phyloP scores from a whole-genome alignment of 2,113 vertebrate genomes.

The Cavia aperea region DNA sequence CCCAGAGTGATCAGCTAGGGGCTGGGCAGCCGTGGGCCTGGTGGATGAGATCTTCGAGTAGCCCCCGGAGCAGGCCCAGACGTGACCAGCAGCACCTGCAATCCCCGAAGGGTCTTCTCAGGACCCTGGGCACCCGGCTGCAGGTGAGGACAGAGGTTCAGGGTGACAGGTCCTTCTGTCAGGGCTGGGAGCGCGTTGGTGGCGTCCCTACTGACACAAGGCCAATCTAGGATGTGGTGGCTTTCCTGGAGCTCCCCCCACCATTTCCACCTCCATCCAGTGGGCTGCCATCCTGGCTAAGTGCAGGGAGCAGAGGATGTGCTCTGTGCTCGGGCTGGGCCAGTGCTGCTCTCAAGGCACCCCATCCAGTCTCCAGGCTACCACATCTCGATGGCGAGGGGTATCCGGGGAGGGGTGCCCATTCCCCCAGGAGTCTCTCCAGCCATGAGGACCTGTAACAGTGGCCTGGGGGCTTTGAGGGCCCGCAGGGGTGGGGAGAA shows the following conservation, averaged over 20 bases:
- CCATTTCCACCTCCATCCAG: too few species aligned
- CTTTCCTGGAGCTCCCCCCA: not conserved
- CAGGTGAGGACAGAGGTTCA: not conserved
- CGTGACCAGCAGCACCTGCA: not conserved
- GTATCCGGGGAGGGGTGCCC: not conserved
- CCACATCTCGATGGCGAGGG: not conserved
- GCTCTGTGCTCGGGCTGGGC: not conserved
- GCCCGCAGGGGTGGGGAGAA: fast-evolving
- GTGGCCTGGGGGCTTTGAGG: not conserved
- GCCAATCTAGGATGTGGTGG: fast-evolving
- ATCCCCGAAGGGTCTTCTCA: not conserved
- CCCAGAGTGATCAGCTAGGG: not conserved
- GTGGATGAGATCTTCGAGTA: not conserved
- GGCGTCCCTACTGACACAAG: not conserved
- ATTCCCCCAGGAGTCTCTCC: not conserved
- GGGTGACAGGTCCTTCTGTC: fast-evolving
- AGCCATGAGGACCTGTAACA: not conserved
- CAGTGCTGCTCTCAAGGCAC: not conserved
- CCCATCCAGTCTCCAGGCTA: not conserved
- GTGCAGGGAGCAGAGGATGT: not conserved
- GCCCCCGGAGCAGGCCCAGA: not conserved
- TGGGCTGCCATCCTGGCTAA: not conserved
- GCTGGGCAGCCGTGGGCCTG: not conserved
- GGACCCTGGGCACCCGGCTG: not conserved
- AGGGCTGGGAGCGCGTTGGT: not conserved